These are phyloP conservation scores for Seriola rivoliana DNA, from an alignment of 2,113 vertebrate species.

Conservation along the genomic window DNA sequence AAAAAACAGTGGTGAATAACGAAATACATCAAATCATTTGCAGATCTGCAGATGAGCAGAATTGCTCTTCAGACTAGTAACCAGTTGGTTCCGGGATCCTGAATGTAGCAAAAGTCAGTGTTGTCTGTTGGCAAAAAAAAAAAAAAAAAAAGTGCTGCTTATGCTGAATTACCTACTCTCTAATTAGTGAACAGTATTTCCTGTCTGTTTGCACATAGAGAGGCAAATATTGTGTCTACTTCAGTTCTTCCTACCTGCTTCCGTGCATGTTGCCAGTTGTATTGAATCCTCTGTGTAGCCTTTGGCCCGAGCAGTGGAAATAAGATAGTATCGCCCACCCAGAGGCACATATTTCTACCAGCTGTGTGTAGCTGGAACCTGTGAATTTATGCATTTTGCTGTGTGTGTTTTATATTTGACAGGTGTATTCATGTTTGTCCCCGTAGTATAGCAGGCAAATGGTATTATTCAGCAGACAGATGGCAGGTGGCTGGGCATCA, in stretches of 20 bases:
- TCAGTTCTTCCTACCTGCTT: neutral
- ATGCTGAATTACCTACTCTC: neutral
- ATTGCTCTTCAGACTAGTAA: neutral
- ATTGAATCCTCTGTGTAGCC: constrained; percentile 1
- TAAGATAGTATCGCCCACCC: constrained; percentile 14
- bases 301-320: constrained; percentile 14
- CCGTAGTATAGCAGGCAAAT: constrained; percentile 37
- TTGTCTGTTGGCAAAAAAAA: neutral
- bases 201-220: neutral
- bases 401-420: constrained; percentile 39
- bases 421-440: constrained; percentile 32
- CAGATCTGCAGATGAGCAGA: neutral
- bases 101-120: neutral
- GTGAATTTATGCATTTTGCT: constrained; percentile 25
- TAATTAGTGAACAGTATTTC: neutral
- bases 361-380: constrained; percentile 25
- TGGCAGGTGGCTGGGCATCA: constrained; percentile 71
- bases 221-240: neutral
- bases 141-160: neutral
- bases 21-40: neutral
- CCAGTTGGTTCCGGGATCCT: neutral
- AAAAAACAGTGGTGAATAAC: neutral
- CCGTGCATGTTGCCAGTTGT: neutral
- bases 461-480: constrained; percentile 66
- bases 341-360: constrained; percentile 15